A percentile compares a stretch with the other conserved stretches of the same genome.
These are phyloP conservation scores for Stigmatopora argus DNA, from an alignment of 2,113 vertebrate species.

Conservation along the genomic window DNA sequence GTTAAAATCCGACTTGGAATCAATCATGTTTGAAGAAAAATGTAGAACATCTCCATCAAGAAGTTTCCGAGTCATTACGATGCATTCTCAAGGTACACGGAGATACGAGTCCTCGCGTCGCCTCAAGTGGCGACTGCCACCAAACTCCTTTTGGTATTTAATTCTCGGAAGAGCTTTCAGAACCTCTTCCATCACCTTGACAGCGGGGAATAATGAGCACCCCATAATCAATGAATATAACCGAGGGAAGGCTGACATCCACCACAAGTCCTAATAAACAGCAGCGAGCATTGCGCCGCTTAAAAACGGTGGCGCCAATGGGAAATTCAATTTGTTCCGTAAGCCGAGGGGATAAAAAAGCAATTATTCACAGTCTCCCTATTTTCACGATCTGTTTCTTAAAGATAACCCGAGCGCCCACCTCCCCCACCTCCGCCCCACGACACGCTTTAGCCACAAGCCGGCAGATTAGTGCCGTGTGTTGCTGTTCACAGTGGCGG, in stretches of 20 bases:
- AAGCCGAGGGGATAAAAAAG: slow-evolving; percentile 68
- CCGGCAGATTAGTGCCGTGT: slow-evolving; percentile 51
- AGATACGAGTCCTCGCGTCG: slow-evolving; percentile 32
- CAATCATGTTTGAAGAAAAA: background rate
- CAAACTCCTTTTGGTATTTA: slow-evolving; percentile 45
- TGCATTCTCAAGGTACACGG: background rate
- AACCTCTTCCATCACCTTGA: slow-evolving; percentile 48
- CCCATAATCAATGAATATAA: slow-evolving; percentile 54
- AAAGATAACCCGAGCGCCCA: slow-evolving; percentile 60
- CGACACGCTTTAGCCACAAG: slow-evolving; percentile 58
- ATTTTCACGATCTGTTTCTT: slow-evolving; percentile 72
- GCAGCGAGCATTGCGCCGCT: slow-evolving; percentile 55
- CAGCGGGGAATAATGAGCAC: slow-evolving; percentile 59
- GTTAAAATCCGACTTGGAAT: slow-evolving; percentile 23
- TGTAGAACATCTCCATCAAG: background rate
- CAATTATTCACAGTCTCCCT: slow-evolving; percentile 70
- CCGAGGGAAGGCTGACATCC: slow-evolving; percentile 26
- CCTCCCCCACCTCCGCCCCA: slow-evolving; percentile 21
- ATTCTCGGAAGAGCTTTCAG: slow-evolving; percentile 42
- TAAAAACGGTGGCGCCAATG: slow-evolving; percentile 50
- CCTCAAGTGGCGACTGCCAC: slow-evolving; percentile 20
- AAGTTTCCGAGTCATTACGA: background rate
- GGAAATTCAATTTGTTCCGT: slow-evolving; percentile 75
- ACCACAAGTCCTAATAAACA: slow-evolving; percentile 43
- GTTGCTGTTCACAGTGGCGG: slow-evolving; percentile 38